Base-by-base conservation (phyloP, 2,113 vertebrate genomes). In the Neolamprologus sp. region DNA sequence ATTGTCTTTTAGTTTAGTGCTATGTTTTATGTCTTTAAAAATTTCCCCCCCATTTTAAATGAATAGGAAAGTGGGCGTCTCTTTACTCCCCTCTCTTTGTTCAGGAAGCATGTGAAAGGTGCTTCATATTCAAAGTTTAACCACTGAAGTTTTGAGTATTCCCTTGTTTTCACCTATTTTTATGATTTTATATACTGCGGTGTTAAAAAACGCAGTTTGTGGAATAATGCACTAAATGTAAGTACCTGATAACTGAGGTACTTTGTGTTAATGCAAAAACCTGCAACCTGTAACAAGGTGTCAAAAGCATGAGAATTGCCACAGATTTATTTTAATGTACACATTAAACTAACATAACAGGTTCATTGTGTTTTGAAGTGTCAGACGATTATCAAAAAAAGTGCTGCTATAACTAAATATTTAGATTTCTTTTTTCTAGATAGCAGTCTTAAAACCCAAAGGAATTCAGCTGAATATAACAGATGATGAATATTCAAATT, bases 31-130 rank as follows among this genome's bases (percentile, higher is more conserved):
- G 45, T n/a, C 71, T 19, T 49, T 49, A 78, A 78, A 45, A 4
- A 3, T 3, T 9, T 1, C 0, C 0, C 14, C 37, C 37, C 12
- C n/a, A 4, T 49, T 75, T 49, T 49, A 13, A 19, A 31, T 8
- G 11, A 31, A 19, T 19, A 12, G 10, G 71, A 49, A 49, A 49
- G 26, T 13, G 16, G 21, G 8, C 6, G 4, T 75, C 6, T 78
- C 23, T 19, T 19, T 31, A 13, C 4, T 49, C 16, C 23, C 14
- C 45, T 49, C 16, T 31, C 14, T 31, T 78, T 78, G 26, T 33
- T 78, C 17, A 51, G 10, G 73, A 78, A 78, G 9, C 42, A 49
- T 45, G 9, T 75, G 40, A 28, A 75, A 49, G 42, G 14, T 49
- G 6, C 42, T 49, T 78, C 71, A 49, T 12, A 78, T n/a, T 78